Percentiles rank a stretch among this genome's conserved stretches.
phyloP scores from a whole-genome alignment of 2,888 invertebrate species.

The Acanthosepion lycidas region DNA sequence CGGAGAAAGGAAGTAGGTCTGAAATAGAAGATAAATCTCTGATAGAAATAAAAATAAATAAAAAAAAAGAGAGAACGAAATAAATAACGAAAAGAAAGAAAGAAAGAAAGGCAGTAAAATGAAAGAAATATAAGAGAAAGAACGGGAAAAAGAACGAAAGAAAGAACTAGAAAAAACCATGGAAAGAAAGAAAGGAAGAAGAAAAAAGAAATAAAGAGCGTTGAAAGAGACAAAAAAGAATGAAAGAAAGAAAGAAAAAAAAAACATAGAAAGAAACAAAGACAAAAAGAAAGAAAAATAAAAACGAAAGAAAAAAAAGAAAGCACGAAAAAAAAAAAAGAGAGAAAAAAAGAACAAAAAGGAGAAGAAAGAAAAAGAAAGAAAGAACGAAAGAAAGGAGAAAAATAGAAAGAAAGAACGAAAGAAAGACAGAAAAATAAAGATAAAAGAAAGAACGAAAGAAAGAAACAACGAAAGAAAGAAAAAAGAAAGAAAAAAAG shows the following conservation, averaged over 20 bases:
- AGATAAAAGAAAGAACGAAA: too few relatives aligned
- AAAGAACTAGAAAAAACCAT: too few relatives aligned
- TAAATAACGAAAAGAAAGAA: not conserved
- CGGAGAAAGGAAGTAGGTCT: not conserved
- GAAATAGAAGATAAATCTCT: not conserved
- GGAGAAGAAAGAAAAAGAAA: not conserved
- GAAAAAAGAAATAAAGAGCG: not conserved
- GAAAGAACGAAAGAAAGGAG: not conserved
- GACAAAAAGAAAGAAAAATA: not conserved
- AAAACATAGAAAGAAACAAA: not conserved
- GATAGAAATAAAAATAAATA: not conserved
- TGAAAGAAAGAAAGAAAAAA: too few relatives aligned
- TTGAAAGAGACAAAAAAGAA: not conserved
- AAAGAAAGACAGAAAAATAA: not conserved
- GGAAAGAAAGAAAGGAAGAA: not conserved
- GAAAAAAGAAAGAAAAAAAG: not conserved
- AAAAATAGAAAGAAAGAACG: not conserved
- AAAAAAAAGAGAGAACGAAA: not conserved
- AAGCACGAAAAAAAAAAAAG: too few relatives aligned
- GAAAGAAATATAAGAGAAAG: not conserved
- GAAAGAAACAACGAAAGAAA: not conserved
- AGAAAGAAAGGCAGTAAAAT: fast-evolving
- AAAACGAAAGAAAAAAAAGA: not conserved
- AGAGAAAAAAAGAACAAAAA: not conserved
- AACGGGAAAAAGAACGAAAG: not conserved